Conservation (phyloP, 2,113 vertebrate species). For the Cariama cristata region DNA sequence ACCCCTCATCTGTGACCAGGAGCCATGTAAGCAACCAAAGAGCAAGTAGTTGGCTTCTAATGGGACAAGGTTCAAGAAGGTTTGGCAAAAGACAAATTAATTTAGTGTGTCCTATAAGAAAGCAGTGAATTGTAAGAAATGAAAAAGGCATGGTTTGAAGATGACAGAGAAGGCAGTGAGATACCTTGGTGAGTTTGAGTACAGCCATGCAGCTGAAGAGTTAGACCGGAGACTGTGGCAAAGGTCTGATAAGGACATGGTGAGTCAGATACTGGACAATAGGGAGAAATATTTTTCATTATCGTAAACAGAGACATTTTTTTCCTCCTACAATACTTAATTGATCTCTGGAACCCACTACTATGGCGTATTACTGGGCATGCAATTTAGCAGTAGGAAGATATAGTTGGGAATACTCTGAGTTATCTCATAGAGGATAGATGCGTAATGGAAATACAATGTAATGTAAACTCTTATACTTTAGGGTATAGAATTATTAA, state of each 20-base stretch:
- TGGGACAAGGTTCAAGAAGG: neutral
- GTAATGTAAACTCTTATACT: neutral
- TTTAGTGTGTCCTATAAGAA: neutral
- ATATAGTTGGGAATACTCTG: neutral
- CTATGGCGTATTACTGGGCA: neutral
- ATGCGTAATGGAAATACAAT: neutral
- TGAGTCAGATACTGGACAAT: neutral
- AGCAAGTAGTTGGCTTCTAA: neutral
- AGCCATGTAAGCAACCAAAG: neutral
- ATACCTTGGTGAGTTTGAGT: neutral
- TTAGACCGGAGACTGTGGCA: neutral
- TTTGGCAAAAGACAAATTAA: neutral
- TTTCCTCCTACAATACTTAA: neutral
- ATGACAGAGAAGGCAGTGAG: neutral
- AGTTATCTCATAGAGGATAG: neutral
- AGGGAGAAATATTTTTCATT: neutral
- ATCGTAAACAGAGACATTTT: neutral
- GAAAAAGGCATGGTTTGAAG: neutral
- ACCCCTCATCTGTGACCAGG: rapidly evolving
- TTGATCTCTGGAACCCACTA: neutral
- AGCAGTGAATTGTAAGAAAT: neutral
- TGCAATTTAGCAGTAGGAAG: neutral
- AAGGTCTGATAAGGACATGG: neutral
- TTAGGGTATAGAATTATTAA: neutral
- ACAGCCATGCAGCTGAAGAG: neutral